Base-by-base conservation (phyloP, 1,140 invertebrate genomes). In the Centruroides sculpturatus region DNA sequence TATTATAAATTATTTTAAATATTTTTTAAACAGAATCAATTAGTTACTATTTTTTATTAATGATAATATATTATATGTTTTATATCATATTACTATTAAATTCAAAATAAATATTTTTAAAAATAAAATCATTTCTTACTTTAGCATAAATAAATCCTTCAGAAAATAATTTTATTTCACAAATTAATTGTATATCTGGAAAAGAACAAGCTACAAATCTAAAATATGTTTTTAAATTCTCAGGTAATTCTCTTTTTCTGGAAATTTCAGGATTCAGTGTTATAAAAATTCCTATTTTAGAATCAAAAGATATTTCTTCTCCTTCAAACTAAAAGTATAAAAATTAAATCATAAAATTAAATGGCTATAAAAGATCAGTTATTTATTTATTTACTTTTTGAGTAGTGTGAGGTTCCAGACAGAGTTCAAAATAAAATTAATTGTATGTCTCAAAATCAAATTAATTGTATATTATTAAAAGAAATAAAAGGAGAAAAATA, bases 191-290 rank as follows among this genome's bases (percentile, higher is more conserved):
- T 46, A 88, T 76, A 72, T 95, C 89, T 0, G 92, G 91, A 35
- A 89, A 81, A 60, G 91, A 87, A 69, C 89, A 92, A 3, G 90
- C 87, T 1, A 92, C 89, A 0, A 91, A 89, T 36, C 92, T 77
- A 72, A 93, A 95, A 0, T 92, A 72, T 0, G 87, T 85, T 72
- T 94, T 94, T 1, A 95, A 85, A 0, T 88, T 91, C 73, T 93
- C 90, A 0, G 90, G 90, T 41, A 94, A 74, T 69, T 93, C 88
- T 0, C 88, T 92, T 54, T 89, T 80, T 1, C 89, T 88, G 0
- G 88, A 87, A 71, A 93, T 92, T 5, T 88, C 89, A 0, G 89
- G 89, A 78, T 93, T 93, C 88, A 94, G 92, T 8, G 90, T 93
- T 50, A 93, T 91, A 70, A 94, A 95, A 57, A 93, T 85, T 3